These are phyloP conservation scores for Hippolais icterina DNA, from an alignment of 2,113 vertebrate genomes.

Conservation along the genomic window DNA sequence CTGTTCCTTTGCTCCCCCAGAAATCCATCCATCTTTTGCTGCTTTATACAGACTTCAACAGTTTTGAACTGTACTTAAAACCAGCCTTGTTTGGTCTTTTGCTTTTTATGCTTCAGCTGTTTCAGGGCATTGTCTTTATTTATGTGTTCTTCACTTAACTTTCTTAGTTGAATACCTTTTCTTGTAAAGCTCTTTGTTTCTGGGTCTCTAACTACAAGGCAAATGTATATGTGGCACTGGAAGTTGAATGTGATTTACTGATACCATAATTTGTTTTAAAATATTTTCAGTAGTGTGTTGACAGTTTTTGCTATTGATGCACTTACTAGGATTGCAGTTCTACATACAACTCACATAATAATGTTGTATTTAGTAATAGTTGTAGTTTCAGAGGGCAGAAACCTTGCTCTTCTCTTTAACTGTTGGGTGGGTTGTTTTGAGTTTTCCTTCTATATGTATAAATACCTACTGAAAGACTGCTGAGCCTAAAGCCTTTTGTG, in stretches of 20 bases:
- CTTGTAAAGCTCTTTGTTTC: background rate
- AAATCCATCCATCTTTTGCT: background rate
- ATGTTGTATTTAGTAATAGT: background rate
- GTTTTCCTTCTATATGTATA: background rate
- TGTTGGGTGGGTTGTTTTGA: background rate
- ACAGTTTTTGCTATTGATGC: background rate
- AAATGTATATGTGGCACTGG: background rate
- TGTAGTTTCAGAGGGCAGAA: background rate
- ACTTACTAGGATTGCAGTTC: background rate
- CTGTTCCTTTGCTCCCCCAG: background rate
- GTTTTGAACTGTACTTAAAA: background rate
- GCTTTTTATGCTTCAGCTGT: background rate
- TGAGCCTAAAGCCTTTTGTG: background rate
- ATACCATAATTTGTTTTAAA: background rate
- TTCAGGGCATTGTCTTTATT: background rate
- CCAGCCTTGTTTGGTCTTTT: background rate
- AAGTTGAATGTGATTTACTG: background rate
- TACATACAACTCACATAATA: background rate
- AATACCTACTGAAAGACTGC: background rate
- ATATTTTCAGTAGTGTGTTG: background rate
- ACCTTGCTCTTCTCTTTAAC: background rate
- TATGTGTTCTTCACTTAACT: background rate
- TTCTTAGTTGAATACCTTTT: background rate
- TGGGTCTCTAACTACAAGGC: background rate
- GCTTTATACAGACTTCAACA: background rate